phyloP scores from a whole-genome alignment of 2,113 vertebrate species.

The Melanostigma gelatinosum region DNA sequence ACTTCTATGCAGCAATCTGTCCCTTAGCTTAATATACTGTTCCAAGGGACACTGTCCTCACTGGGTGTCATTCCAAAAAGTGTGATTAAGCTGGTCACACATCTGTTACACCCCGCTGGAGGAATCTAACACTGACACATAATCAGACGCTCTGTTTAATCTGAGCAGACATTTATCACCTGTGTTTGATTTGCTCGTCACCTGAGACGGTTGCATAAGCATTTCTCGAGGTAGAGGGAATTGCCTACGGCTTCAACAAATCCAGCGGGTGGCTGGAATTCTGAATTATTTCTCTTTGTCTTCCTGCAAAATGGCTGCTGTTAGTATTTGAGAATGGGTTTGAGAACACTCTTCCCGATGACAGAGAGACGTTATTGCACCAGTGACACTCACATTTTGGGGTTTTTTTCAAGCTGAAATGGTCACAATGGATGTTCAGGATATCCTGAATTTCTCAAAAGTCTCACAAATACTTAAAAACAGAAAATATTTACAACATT shows the following conservation, averaged over 20 bases:
- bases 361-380: not conserved
- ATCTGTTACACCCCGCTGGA: slow-evolving; percentile 73
- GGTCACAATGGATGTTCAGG: not conserved
- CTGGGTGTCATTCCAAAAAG: slow-evolving; percentile 68
- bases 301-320: slow-evolving; percentile 36
- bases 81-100: slow-evolving; percentile 75
- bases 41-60: slow-evolving; percentile 55
- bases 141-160: slow-evolving; percentile 72
- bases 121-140: slow-evolving; percentile 70
- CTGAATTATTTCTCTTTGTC: slow-evolving; percentile 35
- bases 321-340: slow-evolving; percentile 4
- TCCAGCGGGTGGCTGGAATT: slow-evolving; percentile 41
- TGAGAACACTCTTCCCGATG: not conserved
- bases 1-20: slow-evolving; percentile 56
- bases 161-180: slow-evolving; percentile 72
- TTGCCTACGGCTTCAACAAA: slow-evolving; percentile 45
- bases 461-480: not conserved
- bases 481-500: not conserved
- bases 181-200: slow-evolving; percentile 69
- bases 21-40: slow-evolving; percentile 50
- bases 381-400: not conserved
- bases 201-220: slow-evolving; percentile 45
- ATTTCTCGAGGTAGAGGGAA: slow-evolving; percentile 52
- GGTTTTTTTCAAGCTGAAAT: not conserved
- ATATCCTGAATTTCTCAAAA: not conserved